Evolutionary conservation across 2,113 vertebrate species (phyloP).

Genomic region (Apeltes quadracus): DNA sequence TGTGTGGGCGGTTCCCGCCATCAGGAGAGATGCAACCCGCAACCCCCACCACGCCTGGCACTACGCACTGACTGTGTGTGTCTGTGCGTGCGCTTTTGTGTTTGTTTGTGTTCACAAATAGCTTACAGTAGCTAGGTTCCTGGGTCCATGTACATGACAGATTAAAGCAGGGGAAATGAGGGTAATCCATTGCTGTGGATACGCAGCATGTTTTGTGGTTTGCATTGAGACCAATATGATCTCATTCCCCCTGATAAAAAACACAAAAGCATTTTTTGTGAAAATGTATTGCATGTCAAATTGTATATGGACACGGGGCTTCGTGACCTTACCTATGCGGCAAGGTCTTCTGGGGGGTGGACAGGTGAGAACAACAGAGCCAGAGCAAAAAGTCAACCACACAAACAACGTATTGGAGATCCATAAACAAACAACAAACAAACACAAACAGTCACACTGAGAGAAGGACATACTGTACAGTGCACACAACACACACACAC

Average conservation of each 20-base stretch:
- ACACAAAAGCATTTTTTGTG: neutral
- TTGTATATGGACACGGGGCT: neutral
- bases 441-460: conserved; percentile 12
- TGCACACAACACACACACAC: neutral
- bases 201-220: neutral
- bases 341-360: conserved; percentile 16
- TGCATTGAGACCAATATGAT: neutral
- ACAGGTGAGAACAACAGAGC: conserved; percentile 47
- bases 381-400: conserved; percentile 47
- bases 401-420: conserved; percentile 52
- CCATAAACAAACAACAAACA: conserved; percentile 48
- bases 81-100: conserved; percentile 24
- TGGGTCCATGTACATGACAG: conserved; percentile 43
- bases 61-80: conserved; percentile 45
- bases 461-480: conserved; percentile 21
- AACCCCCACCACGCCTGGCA: conserved; percentile 57
- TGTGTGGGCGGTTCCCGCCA: conserved; percentile 73
- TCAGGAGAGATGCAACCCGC: conserved; percentile 71
- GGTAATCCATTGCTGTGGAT: conserved; percentile 3
- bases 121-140: conserved; percentile 59
- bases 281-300: conserved; percentile 7
- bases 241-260: conserved; percentile 8
- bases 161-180: conserved; percentile 42
- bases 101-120: conserved; percentile 54
- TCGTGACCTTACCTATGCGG: conserved; percentile 1